Evolutionary conservation across 1,140 invertebrate species (phyloP), one percentile per base, ranked within the genome.

Genomic region (Prorops nasuta): DNA sequence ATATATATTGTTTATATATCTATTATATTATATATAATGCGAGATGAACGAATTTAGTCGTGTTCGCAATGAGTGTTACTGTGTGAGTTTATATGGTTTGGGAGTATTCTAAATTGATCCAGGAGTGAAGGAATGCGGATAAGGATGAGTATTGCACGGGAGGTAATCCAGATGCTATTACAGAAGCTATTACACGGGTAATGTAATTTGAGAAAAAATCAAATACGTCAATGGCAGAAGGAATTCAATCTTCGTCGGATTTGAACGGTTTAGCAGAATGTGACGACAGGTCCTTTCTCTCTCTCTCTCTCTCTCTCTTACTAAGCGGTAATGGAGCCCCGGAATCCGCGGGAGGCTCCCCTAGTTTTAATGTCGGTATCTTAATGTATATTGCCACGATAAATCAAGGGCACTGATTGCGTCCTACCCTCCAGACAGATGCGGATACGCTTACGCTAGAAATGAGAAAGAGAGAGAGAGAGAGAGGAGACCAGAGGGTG

Each of bases 341-440:
- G 51, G 51, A 48, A 48, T 58, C 53, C 49, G 58, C 48, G 53
- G 58, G 61, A 65, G 63, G 58, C 63, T 71, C 71, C 72, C 71
- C 69, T 71, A 74, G 71, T 76, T 76, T 76, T 74, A 76, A 74
- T 74, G 71, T 71, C 65, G 70, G 73, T 76, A 76, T 76, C 73
- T 76, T 74, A 76, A 74, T 76, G 72, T 76, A 74, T 74, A 76
- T 76, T 74, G 71, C 72, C 51, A 54, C 66, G 62, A 76, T 76
- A 76, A 76, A 76, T 76, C 73, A 76, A 66, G 64, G 66, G 59
- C 71, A 71, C 72, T 76, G 73, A 76, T 76, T 76, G 72, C 68
- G 65, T 70, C 63, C 60, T 60, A 67, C 69, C 71, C 72, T 67
- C 55, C 43, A 47, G 37, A 50, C 52, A 32, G 51, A 32, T 21